A percentile compares a stretch with the other conserved stretches of the same genome.
Conservation (phyloP, 2,797 vertebrate species). For the Characodon lateralis region DNA sequence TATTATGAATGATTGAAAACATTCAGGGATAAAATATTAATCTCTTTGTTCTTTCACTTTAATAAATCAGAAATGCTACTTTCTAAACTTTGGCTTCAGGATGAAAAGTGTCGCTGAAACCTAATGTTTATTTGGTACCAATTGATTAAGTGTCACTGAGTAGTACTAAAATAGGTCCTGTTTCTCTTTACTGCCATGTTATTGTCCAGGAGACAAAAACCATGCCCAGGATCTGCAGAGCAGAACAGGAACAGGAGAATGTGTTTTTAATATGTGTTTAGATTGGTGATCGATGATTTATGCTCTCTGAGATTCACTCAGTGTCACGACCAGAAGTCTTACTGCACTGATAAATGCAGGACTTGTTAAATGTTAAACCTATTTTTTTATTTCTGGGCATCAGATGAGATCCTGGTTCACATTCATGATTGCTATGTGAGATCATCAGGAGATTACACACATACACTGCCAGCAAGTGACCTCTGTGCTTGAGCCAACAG, state of each 20-base stretch:
- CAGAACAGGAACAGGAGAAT: slow-evolving; percentile 58
- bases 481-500: too few relatives aligned
- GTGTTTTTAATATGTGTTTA: slow-evolving; percentile 70
- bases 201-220: slow-evolving; percentile 71
- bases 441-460: too few relatives aligned
- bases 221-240: slow-evolving; percentile 61
- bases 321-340: slow-evolving; percentile 22
- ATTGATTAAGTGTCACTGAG: slow-evolving; percentile 74
- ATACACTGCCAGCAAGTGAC: too few relatives aligned
- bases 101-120: slow-evolving; percentile 51
- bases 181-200: slow-evolving; percentile 66
- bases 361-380: slow-evolving; percentile 6
- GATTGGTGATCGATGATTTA: slow-evolving; percentile 69
- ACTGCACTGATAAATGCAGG: slow-evolving; percentile 1
- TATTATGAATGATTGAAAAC: neutral
- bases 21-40: slow-evolving; percentile 26
- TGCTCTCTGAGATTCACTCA: slow-evolving; percentile 56
- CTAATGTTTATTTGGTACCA: slow-evolving; percentile 65
- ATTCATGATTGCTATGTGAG: too few relatives aligned
- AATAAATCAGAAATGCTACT: slow-evolving; percentile 52
- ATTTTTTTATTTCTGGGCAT: neutral
- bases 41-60: slow-evolving; percentile 32
- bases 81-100: slow-evolving; percentile 45
- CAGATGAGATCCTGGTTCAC: too few relatives aligned
- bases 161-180: slow-evolving; percentile 48